These are phyloP conservation scores for Bombylius discolor DNA, from an alignment of 2,888 invertebrate species.

Conservation along the genomic window DNA sequence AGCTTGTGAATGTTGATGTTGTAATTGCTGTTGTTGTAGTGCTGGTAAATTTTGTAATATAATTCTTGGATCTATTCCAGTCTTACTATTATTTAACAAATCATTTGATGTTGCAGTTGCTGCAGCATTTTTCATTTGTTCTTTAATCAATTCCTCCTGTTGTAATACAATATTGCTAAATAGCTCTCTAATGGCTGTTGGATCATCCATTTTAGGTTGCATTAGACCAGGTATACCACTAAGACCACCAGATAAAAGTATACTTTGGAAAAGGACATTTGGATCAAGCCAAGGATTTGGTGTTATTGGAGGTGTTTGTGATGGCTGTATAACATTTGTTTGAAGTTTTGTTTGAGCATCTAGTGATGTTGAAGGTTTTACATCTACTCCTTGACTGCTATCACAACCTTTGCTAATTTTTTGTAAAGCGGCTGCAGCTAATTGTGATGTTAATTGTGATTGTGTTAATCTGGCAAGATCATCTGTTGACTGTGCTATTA, in stretches of 20 bases:
- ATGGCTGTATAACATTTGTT: constrained; percentile 7
- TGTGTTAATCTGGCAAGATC: constrained; percentile 45
- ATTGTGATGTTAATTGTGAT: constrained; percentile 22
- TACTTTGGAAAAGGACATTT: constrained; percentile 27
- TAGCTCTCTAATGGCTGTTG: constrained; percentile 26
- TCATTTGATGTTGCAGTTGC: constrained; percentile 16
- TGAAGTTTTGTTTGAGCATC: constrained; percentile 6
- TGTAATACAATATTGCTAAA: constrained; percentile 27
- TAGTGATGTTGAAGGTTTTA: constrained; percentile 9
- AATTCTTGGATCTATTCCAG: constrained; percentile 22
- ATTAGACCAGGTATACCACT: constrained; percentile 15
- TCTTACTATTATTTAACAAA: constrained; percentile 23
- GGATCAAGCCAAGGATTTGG: constrained; percentile 24
- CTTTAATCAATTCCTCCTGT: constrained; percentile 16
- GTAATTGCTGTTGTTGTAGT: constrained; percentile 18
- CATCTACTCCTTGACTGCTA: constrained; percentile 12
- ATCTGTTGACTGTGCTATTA: constrained; percentile 25
- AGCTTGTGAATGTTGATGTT: constrained; percentile 17
- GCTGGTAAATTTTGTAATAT: constrained; percentile 22
- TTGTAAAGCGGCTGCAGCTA: constrained; percentile 27
- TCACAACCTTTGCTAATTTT: constrained; percentile 18
- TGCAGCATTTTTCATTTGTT: constrained; percentile 12
- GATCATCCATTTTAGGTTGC: constrained; percentile 22
- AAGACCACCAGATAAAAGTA: constrained; percentile 25
- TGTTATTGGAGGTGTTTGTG: constrained; percentile 18